Conservation (phyloP, 1,140 invertebrate genomes). For the Lepidurus couesii region DNA sequence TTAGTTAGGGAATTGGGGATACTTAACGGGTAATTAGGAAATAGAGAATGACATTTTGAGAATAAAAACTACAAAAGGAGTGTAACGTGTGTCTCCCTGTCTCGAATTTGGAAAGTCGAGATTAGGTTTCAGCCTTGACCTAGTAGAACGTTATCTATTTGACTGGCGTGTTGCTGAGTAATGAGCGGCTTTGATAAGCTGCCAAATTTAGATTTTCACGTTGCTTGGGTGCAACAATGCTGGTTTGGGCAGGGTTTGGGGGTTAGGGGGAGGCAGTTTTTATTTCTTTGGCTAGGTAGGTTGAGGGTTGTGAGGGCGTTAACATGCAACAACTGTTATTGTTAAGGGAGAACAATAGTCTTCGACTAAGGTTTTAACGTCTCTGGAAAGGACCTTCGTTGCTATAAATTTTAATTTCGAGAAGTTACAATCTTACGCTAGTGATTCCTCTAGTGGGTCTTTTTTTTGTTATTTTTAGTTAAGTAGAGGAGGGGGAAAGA, state of each 20-base stretch:
- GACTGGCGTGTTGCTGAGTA: neutral
- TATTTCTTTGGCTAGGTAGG: too few species aligned
- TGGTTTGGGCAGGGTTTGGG: too few species aligned
- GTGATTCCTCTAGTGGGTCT: neutral
- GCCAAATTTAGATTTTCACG: neutral
- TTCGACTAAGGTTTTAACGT: too few species aligned
- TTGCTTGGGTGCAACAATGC: neutral
- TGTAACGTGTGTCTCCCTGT: neutral
- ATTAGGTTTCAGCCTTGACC: conserved; percentile 10
- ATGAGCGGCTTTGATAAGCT: neutral
- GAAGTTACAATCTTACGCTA: neutral
- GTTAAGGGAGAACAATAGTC: too few species aligned
- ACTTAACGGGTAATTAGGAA: too few species aligned
- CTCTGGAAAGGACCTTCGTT: too few species aligned
- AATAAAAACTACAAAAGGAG: neutral
- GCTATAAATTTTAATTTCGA: too few species aligned
- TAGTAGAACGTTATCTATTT: neutral
- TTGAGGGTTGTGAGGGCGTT: too few species aligned
- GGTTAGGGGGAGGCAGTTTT: too few species aligned
- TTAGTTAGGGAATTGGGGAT: too few species aligned
- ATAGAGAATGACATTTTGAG: too few species aligned
- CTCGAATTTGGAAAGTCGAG: conserved; percentile 14
- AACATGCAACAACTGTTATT: too few species aligned
- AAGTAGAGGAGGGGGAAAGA: neutral
- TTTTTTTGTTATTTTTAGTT: neutral